Base-by-base conservation (phyloP, 2,113 vertebrate species). In the Merops nubicus region DNA sequence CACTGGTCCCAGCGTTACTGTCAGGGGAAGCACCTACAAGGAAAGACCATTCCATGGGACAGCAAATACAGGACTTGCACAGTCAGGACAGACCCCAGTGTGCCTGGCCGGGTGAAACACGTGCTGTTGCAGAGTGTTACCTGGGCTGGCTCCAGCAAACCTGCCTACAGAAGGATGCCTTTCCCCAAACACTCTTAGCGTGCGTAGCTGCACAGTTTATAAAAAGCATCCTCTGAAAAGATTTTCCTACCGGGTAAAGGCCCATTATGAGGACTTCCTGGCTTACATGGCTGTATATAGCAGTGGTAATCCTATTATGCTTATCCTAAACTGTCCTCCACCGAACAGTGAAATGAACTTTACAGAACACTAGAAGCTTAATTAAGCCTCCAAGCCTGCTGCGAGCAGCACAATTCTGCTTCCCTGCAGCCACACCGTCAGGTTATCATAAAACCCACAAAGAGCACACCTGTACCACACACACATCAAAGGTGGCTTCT, bases 281-380 rank as follows among this genome's bases (percentile, higher is more conserved):
- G 97, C 96, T 98, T 97, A 98, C 18, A 15, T 3, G 8, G 93
- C 97, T 92, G 78, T 38, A 95, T 98, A 96, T 98, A 98, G 98
- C 95, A 97, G 92, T 17, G 2, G 42, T 68, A 97, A 98, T 96
- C 97, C 96, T 97, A 97, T 98, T 97, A 97, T 54, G 89, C 87
- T 97, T 95, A 97, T 97, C 97, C 97, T 95, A 94, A 96, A 95
- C 93, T 83, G 96, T 97, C 97, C 96, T 97, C 95, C 88, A 75
- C 86, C 19, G 33, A 96, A 90, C 89, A 94, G 96, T 68, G 89
- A 88, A 96, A 95, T 85, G 96, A 97, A 97, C 96, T 96, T 93
- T 88, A 59, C 57, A 82, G 93, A 95, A 53, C 91, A 83, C 59
- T 47, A 50, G 89, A 70, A 93, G 87, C 94, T 93, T 91, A 96